phyloP scores from a whole-genome alignment of 2,113 vertebrate genomes.

The Tyto alba region DNA sequence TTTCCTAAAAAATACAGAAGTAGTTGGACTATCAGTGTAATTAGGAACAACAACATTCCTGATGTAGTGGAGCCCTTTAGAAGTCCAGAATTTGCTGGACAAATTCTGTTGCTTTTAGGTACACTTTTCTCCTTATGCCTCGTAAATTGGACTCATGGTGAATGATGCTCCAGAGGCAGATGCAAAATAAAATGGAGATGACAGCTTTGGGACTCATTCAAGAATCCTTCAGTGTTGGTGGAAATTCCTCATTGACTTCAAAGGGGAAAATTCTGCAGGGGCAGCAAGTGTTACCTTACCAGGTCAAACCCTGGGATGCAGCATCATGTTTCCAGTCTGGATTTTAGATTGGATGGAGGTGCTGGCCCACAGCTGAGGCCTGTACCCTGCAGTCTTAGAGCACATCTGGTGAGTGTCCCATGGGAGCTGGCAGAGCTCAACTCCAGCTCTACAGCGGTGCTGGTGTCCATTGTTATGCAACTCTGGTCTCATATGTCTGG shows the following conservation, averaged over 20 bases:
- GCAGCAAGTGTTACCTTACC: not conserved
- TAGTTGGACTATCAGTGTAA: not conserved
- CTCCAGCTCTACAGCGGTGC: not conserved
- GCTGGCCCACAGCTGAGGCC: not conserved
- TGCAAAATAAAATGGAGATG: fast-evolving
- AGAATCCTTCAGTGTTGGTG: not conserved
- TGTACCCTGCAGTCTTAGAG: not conserved
- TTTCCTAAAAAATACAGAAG: not conserved
- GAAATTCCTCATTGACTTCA: not conserved
- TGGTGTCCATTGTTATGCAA: fast-evolving
- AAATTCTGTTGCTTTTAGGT: not conserved
- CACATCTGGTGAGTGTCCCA: not conserved
- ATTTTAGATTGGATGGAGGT: not conserved
- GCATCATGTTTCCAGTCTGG: not conserved
- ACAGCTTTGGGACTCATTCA: not conserved
- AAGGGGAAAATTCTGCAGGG: not conserved
- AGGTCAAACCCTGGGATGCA: not conserved
- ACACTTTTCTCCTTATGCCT: not conserved
- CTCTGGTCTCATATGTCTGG: not conserved
- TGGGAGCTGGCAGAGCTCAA: not conserved
- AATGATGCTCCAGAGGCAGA: not conserved
- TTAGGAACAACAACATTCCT: not conserved
- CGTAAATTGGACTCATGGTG: not conserved
- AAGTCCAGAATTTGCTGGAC: not conserved
- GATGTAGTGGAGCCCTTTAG: not conserved